Evolutionary conservation across 2,888 invertebrate genomes (phyloP).

Genomic region (Philopedon plagiatum): DNA sequence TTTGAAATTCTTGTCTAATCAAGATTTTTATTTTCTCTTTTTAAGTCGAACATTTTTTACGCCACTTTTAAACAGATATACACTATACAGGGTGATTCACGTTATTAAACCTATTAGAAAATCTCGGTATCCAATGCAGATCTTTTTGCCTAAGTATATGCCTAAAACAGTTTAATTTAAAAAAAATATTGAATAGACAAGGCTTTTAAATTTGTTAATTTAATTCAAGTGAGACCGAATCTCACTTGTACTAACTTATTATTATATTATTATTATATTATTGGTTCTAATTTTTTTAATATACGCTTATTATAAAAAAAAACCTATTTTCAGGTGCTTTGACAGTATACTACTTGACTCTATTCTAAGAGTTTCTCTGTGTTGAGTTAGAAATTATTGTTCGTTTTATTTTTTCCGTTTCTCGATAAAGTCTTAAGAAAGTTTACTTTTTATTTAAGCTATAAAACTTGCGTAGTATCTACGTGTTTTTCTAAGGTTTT

Average conservation of each 20-base stretch:
- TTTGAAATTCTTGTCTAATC: background rate
- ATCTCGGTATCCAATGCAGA: too few species aligned
- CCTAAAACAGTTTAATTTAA: background rate
- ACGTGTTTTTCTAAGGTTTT: constrained; percentile 23
- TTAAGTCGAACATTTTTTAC: too few species aligned
- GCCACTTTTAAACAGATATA: too few species aligned
- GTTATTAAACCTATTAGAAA: too few species aligned
- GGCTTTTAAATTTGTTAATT: background rate
- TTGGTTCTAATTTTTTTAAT: constrained; percentile 18
- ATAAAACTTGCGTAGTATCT: constrained; percentile 44
- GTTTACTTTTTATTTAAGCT: constrained; percentile 15
- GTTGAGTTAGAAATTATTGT: constrained; percentile 1
- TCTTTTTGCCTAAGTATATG: too few species aligned
- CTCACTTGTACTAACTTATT: constrained; percentile 14
- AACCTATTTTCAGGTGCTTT: constrained; percentile 55
- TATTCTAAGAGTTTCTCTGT: constrained; percentile 38
- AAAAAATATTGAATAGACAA: background rate
- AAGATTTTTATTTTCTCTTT: too few species aligned
- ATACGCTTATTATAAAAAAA: constrained; percentile 57
- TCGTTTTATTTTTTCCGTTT: background rate
- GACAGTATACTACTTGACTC: constrained; percentile 50
- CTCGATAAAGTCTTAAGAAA: background rate
- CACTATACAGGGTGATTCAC: too few species aligned
- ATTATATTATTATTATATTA: too few species aligned
- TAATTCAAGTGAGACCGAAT: background rate